phyloP scores from a whole-genome alignment of 2,888 invertebrate genomes.

The Drosophila incognita region DNA sequence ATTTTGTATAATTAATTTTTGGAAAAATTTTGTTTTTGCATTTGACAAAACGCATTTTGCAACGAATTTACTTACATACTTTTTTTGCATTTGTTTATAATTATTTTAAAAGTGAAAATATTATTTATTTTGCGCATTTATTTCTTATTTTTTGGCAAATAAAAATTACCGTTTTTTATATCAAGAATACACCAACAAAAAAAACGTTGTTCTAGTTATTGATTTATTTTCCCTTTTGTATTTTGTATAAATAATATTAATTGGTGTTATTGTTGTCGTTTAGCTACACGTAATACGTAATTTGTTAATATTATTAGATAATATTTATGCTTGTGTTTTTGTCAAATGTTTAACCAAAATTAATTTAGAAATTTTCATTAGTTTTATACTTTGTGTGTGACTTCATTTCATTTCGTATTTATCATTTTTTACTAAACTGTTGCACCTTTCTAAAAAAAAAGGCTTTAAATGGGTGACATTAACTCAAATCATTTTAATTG shows the following conservation, averaged over 20 bases:
- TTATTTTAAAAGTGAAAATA: conserved; percentile 53
- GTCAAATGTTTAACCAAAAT: conserved; percentile 76
- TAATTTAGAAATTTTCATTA: conserved; percentile 43
- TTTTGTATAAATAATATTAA: conserved; percentile 44
- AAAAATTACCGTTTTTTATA: conserved; percentile 64
- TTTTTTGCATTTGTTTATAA: conserved; percentile 58
- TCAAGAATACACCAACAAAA: conserved; percentile 58
- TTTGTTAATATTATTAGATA: conserved; percentile 37
- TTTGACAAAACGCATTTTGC: conserved; percentile 81
- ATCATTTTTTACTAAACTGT: conserved; percentile 35
- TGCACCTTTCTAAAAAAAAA: conserved; percentile 21
- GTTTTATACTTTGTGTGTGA: conserved; percentile 24
- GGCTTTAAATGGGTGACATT: conserved; percentile 59
- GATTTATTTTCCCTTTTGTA: conserved; percentile 28
- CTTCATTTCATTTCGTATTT: conserved; percentile 30
- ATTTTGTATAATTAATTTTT: conserved; percentile 59
- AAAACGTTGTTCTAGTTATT: conserved; percentile 59
- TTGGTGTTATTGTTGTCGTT: conserved; percentile 54
- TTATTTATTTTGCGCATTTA: conserved; percentile 59
- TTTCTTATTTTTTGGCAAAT: conserved; percentile 68
- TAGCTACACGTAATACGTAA: conserved; percentile 58
- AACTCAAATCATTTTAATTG: conserved; percentile 1
- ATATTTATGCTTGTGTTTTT: conserved; percentile 68
- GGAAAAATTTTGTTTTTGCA: conserved; percentile 74
- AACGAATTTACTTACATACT: conserved; percentile 55